Evolutionary conservation across 1,140 invertebrate genomes (phyloP).

Genomic region (Cyclina sinensis): DNA sequence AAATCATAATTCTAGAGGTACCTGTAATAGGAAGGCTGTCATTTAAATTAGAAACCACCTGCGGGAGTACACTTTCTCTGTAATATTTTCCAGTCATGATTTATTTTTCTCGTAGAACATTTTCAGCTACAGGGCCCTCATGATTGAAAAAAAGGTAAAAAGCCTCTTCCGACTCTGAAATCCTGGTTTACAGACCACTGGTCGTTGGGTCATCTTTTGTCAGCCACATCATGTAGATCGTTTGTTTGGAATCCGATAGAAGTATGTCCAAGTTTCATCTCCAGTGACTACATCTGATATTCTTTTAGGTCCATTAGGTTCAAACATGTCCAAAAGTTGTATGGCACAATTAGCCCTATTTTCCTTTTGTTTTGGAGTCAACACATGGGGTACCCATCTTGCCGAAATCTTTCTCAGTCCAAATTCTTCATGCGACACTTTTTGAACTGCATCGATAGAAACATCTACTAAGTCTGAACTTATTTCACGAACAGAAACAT

Average conservation of each 20-base stretch:
- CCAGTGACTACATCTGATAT: slow-evolving; percentile 18
- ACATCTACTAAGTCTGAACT: slow-evolving; percentile 20
- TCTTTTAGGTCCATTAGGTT: slow-evolving; percentile 24
- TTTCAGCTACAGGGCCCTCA: slow-evolving; percentile 22
- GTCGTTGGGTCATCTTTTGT: no score
- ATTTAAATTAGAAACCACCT: slow-evolving; percentile 36
- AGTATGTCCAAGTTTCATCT: background rate
- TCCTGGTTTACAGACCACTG: no score
- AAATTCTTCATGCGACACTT: no score
- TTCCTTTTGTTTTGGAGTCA: slow-evolving; percentile 7
- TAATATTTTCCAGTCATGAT: slow-evolving; percentile 48
- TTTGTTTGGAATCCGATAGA: slow-evolving; percentile 15
- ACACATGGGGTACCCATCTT: no score
- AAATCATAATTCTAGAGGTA: background rate
- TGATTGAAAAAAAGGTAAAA: slow-evolving; percentile 34
- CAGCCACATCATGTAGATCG: no score
- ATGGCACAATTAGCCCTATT: background rate
- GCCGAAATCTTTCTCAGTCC: no score
- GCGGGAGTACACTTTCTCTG: slow-evolving; percentile 9
- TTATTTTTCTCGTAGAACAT: slow-evolving; percentile 33
- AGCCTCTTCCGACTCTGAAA: slow-evolving; percentile 47
- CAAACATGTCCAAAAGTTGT: slow-evolving; percentile 24
- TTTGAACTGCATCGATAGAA: background rate
- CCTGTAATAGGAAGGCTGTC: slow-evolving; percentile 14
- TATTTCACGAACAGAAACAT: background rate